Evolutionary conservation across 1,140 invertebrate genomes (phyloP), one percentile per base, ranked within the genome.

Genomic region (Meloidogyne hapla): DNA sequence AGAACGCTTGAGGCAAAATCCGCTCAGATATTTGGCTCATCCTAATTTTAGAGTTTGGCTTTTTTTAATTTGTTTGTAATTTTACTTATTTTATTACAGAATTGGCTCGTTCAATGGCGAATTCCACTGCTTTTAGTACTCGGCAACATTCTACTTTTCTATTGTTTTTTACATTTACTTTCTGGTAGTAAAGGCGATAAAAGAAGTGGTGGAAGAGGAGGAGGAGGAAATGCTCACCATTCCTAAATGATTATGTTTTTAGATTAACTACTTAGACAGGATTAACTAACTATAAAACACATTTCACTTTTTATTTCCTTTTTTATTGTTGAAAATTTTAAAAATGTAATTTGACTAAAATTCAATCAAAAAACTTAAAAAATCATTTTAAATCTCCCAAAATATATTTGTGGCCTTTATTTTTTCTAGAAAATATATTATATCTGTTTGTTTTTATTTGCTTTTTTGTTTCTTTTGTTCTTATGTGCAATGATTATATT

Each of bases 21-120:
- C 95, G 82, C 90, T 97, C 78, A 91, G 96, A 72, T 96, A 95
- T 88, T 90, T 97, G 88, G 92, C 94, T 91, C 95, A 94, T 92
- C 94, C 94, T 83, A 92, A 94, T 90, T 92, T 98, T 82, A 95
- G 95, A 93, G 95, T 98, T 90, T 90, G 90, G 89, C 33, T 25
- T 72, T 73, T 45, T 75, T 73, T 71, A 40, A 23, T 62, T 26
- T 72, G 3, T 23, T 26, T 38, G 67, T 15, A 8, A n/a, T 18
- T 61, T 15, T 71, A n/a, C n/a, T n/a, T n/a, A n/a, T 3, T n/a
- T 48, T 38, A 8, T 79, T 82, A 45, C 63, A 85, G 84, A 75
- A 61, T 61, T 83, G 76, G 81, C 69, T 86, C 6, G 26, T 69
- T 40, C 68, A 67, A 61, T 83, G 80, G 77, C 62, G 76, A 65